A percentile compares a stretch with the other conserved stretches of the same genome.
phyloP scores from a whole-genome alignment of 2,797 vertebrate genomes.

The Arrhamphus sclerolepis region DNA sequence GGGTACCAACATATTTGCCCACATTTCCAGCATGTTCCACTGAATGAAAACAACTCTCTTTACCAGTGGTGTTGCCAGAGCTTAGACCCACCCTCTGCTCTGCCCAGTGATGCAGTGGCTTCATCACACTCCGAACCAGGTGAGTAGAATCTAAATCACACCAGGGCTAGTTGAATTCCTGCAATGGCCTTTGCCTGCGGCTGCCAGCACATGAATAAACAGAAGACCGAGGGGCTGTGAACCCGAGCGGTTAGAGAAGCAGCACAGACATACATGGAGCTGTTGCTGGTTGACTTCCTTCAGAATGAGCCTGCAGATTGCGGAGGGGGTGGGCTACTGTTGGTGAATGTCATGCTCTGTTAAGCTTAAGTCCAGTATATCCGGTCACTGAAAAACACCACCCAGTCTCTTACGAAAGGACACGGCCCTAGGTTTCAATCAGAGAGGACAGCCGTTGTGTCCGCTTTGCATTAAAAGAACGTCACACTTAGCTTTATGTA shows the following conservation, averaged over 20 bases:
- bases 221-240: constrained; percentile 36
- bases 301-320: constrained; percentile 26
- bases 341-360: constrained; percentile 46
- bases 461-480: constrained; percentile 38
- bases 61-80: neutral
- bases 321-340: constrained; percentile 8
- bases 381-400: constrained; percentile 26
- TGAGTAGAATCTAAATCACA: neutral
- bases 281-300: constrained; percentile 44
- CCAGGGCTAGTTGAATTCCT: constrained; percentile 42
- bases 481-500: constrained; percentile 19
- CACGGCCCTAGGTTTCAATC: constrained; percentile 37
- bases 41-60: neutral
- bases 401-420: constrained; percentile 52
- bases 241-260: constrained; percentile 29
- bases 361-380: constrained; percentile 31
- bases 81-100: neutral
- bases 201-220: constrained; percentile 47
- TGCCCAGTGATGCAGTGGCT: neutral
- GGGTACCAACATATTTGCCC: too few relatives aligned
- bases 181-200: constrained; percentile 26
- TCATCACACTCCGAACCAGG: neutral
- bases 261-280: constrained; percentile 72
- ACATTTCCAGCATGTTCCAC: too few relatives aligned
- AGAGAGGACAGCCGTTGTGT: constrained; percentile 28